Percentiles rank a stretch among this genome's conserved stretches.
These are phyloP conservation scores for Callyntrura guangdongensis DNA, from an alignment of 2,888 invertebrate genomes.

Conservation along the genomic window DNA sequence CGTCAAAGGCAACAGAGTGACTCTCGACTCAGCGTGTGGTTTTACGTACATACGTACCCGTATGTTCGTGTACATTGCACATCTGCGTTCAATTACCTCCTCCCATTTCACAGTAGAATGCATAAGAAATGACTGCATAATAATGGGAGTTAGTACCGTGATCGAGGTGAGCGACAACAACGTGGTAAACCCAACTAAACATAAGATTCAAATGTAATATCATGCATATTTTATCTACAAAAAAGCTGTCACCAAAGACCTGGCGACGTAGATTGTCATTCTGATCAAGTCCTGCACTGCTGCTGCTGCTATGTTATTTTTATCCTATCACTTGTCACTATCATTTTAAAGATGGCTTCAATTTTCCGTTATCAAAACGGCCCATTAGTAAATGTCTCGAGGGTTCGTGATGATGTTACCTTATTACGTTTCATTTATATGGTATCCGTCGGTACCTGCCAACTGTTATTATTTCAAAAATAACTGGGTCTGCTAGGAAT, in stretches of 20 bases:
- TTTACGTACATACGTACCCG: background rate
- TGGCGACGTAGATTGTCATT: background rate
- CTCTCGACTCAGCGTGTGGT: background rate
- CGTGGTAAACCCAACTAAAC: background rate
- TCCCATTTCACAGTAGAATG: conserved; percentile 47
- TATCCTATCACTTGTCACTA: conserved; percentile 11
- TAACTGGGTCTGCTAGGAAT: background rate
- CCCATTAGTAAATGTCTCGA: background rate
- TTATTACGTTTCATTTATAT: too few species aligned
- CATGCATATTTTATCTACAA: background rate
- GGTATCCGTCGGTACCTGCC: too few species aligned
- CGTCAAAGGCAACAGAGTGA: background rate
- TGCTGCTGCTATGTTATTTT: background rate
- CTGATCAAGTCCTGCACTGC: background rate
- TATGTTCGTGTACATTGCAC: conserved; percentile 7
- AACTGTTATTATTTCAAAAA: background rate
- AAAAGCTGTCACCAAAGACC: background rate
- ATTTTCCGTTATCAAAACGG: background rate
- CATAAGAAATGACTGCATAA: conserved; percentile 42
- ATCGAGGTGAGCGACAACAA: background rate
- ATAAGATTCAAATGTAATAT: background rate
- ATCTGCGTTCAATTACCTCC: conserved; percentile 59
- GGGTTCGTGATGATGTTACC: too few species aligned
- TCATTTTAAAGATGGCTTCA: background rate
- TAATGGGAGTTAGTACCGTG: conserved; percentile 2